Base-by-base conservation (phyloP, 2,888 invertebrate species). In the Cenopis cana region DNA sequence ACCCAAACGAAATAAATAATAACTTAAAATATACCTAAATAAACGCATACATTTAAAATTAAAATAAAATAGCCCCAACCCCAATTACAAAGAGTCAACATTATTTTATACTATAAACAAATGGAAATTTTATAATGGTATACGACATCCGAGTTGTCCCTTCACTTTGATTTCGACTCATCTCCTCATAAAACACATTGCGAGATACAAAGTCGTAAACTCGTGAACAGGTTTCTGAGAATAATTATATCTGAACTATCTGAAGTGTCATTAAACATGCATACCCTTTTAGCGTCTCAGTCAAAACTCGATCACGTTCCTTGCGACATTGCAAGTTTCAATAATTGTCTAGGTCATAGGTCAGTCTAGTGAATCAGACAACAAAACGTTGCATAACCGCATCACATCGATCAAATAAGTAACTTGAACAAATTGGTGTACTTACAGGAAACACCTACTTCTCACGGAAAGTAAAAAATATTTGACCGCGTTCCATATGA, bases 351-450 rank as follows among this genome's bases (percentile, higher is more conserved):
- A 74, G 75, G 76, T 75, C 75, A 73, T 68, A 73, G 77, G 78
- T 79, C 77, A 77, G 73, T 49, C 68, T 61, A 33, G 61, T 57
- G 67, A 68, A 56, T 70, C 72, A 72, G 75, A 75, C 76, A 77
- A 77, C 74, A 75, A 76, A 74, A 52, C 54, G 70, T 78, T 79
- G 74, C 73, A 72, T 68, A 75, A 75, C 73, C 75, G 70, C 69
- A 72, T 55, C 69, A 69, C 72, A 75, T 75, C 74, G 74, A 77
- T 77, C 74, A 69, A 72, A 75, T 72, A 75, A 70, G 69, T 69
- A 74, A 74, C 72, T 68, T 52, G 74, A 62, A 68, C 57, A 64
- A 76, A 73, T 74, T 41, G 55, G 49, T 72, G 57, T 59, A 64
- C 55, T 61, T 49, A 61, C 36, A 49, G 54, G 49, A 70, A 70